phyloP scores from a whole-genome alignment of 2,797 vertebrate genomes.

The Pseudomugil gertrudae region DNA sequence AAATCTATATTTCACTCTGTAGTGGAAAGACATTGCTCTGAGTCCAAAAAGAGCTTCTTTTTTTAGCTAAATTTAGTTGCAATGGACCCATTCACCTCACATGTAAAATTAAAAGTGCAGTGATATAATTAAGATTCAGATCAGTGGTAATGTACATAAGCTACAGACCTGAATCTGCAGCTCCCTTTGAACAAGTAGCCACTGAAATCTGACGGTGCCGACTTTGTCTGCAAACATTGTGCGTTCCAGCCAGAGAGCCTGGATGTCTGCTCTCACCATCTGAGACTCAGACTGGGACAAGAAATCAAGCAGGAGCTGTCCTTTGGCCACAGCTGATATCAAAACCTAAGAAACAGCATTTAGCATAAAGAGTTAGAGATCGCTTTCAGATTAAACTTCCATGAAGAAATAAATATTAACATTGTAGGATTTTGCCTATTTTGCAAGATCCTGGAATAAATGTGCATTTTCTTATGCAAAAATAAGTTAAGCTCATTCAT shows the following conservation, averaged over 20 bases:
- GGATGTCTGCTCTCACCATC: conserved; percentile 72
- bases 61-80: not conserved
- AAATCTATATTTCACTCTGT: not conserved
- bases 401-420: not conserved
- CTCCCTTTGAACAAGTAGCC: conserved; percentile 81
- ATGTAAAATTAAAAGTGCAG: not conserved
- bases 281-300: conserved; percentile 88
- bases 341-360: conserved; percentile 75
- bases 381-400: not conserved
- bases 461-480: not conserved
- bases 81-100: not conserved
- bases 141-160: not conserved
- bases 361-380: not conserved
- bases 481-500: not conserved
- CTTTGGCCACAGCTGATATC: conserved; percentile 81
- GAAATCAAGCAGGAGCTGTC: conserved; percentile 86
- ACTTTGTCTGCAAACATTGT: conserved; percentile 86
- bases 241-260: conserved; percentile 73
- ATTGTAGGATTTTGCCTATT: no score
- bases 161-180: conserved; percentile 84
- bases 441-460: not conserved
- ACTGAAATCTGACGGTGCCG: conserved; percentile 83
- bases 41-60: not conserved
- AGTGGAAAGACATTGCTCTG: not conserved
- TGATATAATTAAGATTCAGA: not conserved